Conservation (phyloP, 2,888 invertebrate genomes). For the Thymelicus acteon region DNA sequence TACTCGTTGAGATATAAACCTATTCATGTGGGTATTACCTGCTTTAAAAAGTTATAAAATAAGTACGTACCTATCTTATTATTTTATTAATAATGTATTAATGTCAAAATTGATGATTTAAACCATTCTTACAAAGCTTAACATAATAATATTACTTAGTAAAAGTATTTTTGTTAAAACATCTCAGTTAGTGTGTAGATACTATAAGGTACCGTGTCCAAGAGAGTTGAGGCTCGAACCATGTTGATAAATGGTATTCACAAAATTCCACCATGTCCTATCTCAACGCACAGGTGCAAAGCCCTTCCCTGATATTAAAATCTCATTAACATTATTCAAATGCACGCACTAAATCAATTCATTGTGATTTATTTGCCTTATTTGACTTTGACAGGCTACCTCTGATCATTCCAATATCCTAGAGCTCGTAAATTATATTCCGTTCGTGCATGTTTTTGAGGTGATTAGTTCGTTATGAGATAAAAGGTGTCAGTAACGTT, state of each 20-base stretch:
- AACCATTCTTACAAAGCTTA: too few species aligned
- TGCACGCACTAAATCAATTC: conserved; percentile 32
- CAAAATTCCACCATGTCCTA: background rate
- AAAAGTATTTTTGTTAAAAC: too few species aligned
- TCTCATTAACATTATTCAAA: conserved; percentile 28
- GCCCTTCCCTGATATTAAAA: conserved; percentile 16
- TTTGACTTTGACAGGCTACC: conserved; percentile 32
- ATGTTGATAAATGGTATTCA: background rate
- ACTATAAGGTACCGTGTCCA: background rate
- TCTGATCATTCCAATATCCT: conserved; percentile 29
- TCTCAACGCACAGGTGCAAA: background rate
- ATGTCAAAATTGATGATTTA: too few species aligned
- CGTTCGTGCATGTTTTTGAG: conserved; percentile 34
- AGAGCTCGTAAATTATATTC: conserved; percentile 31
- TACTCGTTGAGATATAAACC: too few species aligned
- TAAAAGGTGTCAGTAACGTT: conserved; percentile 35
- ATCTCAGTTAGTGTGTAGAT: too few species aligned
- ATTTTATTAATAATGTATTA: too few species aligned
- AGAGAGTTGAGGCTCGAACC: background rate
- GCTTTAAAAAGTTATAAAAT: too few species aligned
- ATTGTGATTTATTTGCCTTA: conserved; percentile 24
- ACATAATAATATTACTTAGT: too few species aligned
- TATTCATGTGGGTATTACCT: too few species aligned
- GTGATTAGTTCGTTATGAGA: conserved; percentile 29
- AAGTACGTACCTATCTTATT: too few species aligned